Evolutionary conservation across 2,113 vertebrate species (phyloP), one percentile per base, ranked within the genome.

Genomic region (Bufo bufo): DNA sequence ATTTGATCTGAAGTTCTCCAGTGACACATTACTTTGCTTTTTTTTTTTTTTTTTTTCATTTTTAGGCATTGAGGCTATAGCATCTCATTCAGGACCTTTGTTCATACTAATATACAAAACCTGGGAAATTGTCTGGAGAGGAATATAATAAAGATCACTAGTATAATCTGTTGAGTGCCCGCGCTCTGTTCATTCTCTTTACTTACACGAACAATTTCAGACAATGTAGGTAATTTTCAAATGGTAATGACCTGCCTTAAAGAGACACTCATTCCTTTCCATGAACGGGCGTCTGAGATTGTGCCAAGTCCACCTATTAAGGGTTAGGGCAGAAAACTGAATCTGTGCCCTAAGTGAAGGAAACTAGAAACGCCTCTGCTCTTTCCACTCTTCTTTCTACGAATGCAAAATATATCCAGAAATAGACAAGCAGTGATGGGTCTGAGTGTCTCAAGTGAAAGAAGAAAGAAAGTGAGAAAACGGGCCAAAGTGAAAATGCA

Each of bases 1-100:
- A 94, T 95, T 96, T 95, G 94, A 95, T 93, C 92, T 58, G 19
- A 82, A 90, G 90, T 90, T 95, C 94, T 92, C 94, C 84, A 65
- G 82, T 93, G 94, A 88, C 92, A 90, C 92, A 92, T 95, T 94
- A 92, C 92, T 91, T 91, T 91, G 87, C 91, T 91, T 94, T 93
- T 94, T 94, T 84, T 83, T 82, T 91, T 94, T 93, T 94, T 94
- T 84, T 83, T 82, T 84, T 84, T 84, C 19, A 49, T 14, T 50
- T 77, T 94, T 94, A 95, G 94, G 93, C 89, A 92, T 90, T 90
- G 82, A 93, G 91, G 94, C 93, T 90, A 91, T 91, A 91, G 43
- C 65, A 80, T 91, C 91, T 91, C 92, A 90, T 90, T 93, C 83
- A 78, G 77, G 89, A 89, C 89, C 72, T 92, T 91, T 91, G 69